Evolutionary conservation across 1,140 invertebrate species (phyloP).

Genomic region (Rhopalosiphum padi): DNA sequence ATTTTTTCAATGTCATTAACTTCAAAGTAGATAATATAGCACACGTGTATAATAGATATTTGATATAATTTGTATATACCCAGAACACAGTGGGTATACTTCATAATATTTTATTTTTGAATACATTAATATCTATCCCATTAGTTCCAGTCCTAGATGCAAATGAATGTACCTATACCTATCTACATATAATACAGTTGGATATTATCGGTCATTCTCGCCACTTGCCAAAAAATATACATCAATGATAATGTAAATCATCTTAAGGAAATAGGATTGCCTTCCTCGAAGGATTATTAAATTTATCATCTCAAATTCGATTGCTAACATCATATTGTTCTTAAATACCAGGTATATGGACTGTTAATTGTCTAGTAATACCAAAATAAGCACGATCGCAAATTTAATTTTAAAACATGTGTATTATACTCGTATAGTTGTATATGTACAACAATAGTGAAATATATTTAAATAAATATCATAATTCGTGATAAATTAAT

Average conservation of each 20-base stretch:
- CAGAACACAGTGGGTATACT: neutral
- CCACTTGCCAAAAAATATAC: too few relatives aligned
- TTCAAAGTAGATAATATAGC: neutral
- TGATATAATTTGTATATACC: neutral
- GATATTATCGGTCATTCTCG: neutral
- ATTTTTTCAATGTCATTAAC: neutral
- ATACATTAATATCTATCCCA: neutral
- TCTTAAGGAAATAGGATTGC: neutral
- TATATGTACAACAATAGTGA: neutral
- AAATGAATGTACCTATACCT: neutral
- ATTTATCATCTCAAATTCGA: neutral
- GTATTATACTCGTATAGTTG: too few relatives aligned
- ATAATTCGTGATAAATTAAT: neutral
- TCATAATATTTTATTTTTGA: neutral
- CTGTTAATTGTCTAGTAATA: neutral
- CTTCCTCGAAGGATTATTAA: neutral
- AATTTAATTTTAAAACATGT: neutral
- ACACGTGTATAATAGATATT: neutral
- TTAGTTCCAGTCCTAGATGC: neutral
- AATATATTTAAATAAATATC: neutral
- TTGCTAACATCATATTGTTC: neutral
- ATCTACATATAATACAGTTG: neutral
- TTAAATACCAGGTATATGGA: neutral
- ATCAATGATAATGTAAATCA: neutral
- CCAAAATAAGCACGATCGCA: neutral